Conservation (phyloP, 2,797 vertebrate species). For the Bucorvus abyssinicus region DNA sequence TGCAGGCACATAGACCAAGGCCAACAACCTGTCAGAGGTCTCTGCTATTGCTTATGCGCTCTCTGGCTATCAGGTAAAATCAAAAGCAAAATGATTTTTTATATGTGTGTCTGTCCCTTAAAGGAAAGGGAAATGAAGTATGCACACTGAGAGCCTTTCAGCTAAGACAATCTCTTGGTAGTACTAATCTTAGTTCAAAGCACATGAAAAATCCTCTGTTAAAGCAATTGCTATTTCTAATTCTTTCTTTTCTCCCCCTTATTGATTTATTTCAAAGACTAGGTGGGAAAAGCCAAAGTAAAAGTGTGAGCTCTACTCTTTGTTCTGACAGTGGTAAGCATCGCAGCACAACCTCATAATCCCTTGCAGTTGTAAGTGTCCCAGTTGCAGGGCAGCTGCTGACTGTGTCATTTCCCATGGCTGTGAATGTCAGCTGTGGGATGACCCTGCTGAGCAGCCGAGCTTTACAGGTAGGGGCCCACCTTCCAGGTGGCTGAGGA, state of each 20-base stretch:
- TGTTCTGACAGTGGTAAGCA: neutral
- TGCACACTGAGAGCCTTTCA: neutral
- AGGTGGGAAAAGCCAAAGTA: neutral
- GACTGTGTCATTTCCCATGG: fast-evolving
- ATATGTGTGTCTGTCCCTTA: neutral
- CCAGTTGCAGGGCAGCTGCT: neutral
- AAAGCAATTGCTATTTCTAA: neutral
- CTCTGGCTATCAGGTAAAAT: neutral
- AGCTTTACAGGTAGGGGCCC: neutral
- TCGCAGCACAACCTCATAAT: neutral
- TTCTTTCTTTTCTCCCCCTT: neutral
- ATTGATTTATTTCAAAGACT: neutral
- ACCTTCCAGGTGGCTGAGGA: neutral
- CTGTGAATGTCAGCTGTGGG: fast-evolving
- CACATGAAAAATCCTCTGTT: neutral
- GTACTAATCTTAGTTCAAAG: neutral
- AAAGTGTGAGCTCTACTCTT: neutral
- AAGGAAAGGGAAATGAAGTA: neutral
- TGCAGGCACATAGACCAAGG: neutral
- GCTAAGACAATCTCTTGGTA: neutral
- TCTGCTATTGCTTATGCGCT: neutral
- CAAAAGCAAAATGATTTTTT: neutral
- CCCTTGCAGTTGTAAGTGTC: neutral
- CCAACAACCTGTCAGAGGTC: slow-evolving; percentile 3
- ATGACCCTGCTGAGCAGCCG: neutral